Base-by-base conservation (phyloP, 2,888 invertebrate genomes). In the Dyspetes luteomarginatus region DNA sequence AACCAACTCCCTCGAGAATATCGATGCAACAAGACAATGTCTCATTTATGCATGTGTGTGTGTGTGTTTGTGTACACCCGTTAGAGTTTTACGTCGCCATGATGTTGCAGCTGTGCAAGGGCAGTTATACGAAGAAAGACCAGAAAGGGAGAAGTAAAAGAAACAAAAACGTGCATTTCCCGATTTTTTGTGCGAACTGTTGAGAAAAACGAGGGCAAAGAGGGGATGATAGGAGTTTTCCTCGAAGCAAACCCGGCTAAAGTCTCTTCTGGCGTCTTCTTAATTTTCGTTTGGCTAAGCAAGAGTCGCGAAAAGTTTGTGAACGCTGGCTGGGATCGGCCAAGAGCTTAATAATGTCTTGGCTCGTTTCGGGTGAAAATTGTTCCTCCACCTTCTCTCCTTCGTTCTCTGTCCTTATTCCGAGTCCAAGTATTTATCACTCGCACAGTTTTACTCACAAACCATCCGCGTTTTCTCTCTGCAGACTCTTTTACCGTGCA, bases 261-360 rank as follows among this genome's bases (percentile, higher is more conserved):
- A 64, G 77, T 81, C 76, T 28, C 76, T 56, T 12, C 36, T 56
- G 71, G 76, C 60, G 30, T 76, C 76, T 73, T 77, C 77, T 81
- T 77, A 68, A 81, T 81, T 81, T 81, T 77, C 80, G 72, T 77
- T 77, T 71, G 77, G 62, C 72, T 81, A 75, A 68, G 58, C 73
- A 73, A 69, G 79, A 79, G 81, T 78, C 74, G 72, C 77, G 82
- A 83, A 81, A 84, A 84, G 84, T 82, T 78, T 81, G 83, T 62
- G 68, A 77, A 72, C 45, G 65, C 55, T 55, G 65, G 41, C n/a
- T 48, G 48, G 48, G 17, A n/a, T 48, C 48, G 69, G n/a, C 65
- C 71, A 65, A 41, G 72, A 15, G 71, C 19, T 30, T 22, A 26
- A 15, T 71, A 80, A 80, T 76, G 80, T 76, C 67, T 50, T 67